phyloP scores from a whole-genome alignment of 2,888 invertebrate genomes.

The Drosophila cognata region DNA sequence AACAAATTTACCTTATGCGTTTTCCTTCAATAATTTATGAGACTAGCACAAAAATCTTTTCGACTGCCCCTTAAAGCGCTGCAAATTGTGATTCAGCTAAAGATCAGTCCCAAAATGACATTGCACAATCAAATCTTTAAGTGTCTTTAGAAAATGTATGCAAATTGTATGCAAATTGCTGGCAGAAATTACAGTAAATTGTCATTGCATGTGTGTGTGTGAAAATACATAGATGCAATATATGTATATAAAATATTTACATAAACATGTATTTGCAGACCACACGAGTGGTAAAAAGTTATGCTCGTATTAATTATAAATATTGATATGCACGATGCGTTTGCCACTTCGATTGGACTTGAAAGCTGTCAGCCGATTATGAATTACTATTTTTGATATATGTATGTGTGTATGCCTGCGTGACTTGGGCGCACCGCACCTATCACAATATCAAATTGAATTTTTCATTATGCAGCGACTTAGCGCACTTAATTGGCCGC shows the following conservation, averaged over 20 bases:
- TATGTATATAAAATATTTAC: not conserved
- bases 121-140: conserved; percentile 20
- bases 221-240: not conserved
- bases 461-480: conserved; percentile 23
- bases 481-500: conserved; percentile 51
- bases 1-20: not conserved
- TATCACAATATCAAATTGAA: conserved; percentile 12
- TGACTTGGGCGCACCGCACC: conserved; percentile 71
- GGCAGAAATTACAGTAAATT: conserved; percentile 38
- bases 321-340: conserved; percentile 39
- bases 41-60: not conserved
- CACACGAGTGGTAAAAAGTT: conserved; percentile 32
- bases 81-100: conserved; percentile 6
- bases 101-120: conserved; percentile 12
- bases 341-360: conserved; percentile 41
- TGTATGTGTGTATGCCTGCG: conserved; percentile 55
- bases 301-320: conserved; percentile 17
- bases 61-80: not conserved
- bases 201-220: conserved; percentile 1
- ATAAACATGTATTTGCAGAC: conserved; percentile 3
- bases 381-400: conserved; percentile 33
- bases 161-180: conserved; percentile 51
- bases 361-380: conserved; percentile 57
- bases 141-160: conserved; percentile 24
- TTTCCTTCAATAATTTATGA: not conserved